Conservation (phyloP, 1,140 invertebrate species). For the Rhagoletis zephyria region DNA sequence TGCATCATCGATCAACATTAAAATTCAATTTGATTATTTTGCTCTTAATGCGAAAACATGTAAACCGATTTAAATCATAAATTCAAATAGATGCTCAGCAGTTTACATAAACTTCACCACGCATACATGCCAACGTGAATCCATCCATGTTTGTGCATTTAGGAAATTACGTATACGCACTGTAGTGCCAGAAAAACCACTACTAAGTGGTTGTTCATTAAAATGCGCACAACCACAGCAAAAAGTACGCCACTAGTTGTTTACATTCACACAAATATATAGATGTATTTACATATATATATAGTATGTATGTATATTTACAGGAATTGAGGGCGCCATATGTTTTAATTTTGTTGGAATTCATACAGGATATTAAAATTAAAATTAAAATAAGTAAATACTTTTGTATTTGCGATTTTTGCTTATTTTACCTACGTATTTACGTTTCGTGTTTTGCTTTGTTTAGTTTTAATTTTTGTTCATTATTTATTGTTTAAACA, state of each 20-base stretch:
- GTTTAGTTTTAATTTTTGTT: neutral
- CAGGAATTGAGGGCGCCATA: neutral
- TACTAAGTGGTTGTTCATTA: neutral
- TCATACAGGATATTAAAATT: neutral
- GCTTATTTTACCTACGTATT: neutral
- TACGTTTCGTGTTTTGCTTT: neutral
- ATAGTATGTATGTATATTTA: neutral
- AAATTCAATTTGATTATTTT: conserved; percentile 5
- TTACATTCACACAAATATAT: neutral
- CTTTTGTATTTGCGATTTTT: neutral
- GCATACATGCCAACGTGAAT: neutral
- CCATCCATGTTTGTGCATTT: neutral
- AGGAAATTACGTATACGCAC: conserved; percentile 19
- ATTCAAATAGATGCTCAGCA: neutral
- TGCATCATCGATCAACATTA: conserved; percentile 19
- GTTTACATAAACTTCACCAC: neutral
- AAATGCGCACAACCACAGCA: neutral
- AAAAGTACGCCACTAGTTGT: neutral
- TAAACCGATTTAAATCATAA: conserved; percentile 18
- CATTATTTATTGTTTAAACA: neutral
- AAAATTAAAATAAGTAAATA: neutral
- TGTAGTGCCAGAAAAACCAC: neutral
- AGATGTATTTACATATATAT: conserved; percentile 1
- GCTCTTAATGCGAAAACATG: conserved; percentile 21
- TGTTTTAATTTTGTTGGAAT: neutral